phyloP scores from a whole-genome alignment of 2,113 vertebrate species.

The Cyanoliseus patagonus region DNA sequence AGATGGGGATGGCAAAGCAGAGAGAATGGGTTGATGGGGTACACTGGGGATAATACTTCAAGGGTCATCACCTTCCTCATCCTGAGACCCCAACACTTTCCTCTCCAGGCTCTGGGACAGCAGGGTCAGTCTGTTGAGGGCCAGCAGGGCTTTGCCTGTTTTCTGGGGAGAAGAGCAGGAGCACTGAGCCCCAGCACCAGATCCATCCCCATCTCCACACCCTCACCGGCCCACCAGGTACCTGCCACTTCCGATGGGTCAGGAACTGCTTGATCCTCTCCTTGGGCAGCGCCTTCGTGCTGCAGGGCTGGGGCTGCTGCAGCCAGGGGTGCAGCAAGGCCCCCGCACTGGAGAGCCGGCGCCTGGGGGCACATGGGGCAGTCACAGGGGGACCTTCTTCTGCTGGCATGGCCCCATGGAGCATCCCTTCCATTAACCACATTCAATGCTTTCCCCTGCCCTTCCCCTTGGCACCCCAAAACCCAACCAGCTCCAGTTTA shows the following conservation, averaged over 20 bases:
- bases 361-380: neutral
- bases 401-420: neutral
- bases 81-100: conserved; percentile 42
- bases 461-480: neutral
- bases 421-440: rapidly evolving
- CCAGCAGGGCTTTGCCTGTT: conserved; percentile 87
- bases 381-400: neutral
- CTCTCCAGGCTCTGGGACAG: conserved; percentile 75
- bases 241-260: conserved; percentile 85
- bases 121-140: conserved; percentile 82
- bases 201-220: rapidly evolving
- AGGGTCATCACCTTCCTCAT: conserved; percentile 36
- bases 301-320: conserved; percentile 63
- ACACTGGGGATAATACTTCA: rapidly evolving
- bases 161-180: conserved; percentile 69
- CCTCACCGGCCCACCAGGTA: neutral
- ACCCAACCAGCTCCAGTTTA: neutral
- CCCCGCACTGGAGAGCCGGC: conserved; percentile 72
- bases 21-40: neutral
- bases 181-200: neutral
- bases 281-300: conserved; percentile 79
- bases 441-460: neutral
- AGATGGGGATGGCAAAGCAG: neutral
- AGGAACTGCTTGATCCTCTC: conserved; percentile 83
- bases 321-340: conserved; percentile 86